Evolutionary conservation across 2,113 vertebrate genomes (phyloP).

Genomic region (Cardinalis cardinalis): DNA sequence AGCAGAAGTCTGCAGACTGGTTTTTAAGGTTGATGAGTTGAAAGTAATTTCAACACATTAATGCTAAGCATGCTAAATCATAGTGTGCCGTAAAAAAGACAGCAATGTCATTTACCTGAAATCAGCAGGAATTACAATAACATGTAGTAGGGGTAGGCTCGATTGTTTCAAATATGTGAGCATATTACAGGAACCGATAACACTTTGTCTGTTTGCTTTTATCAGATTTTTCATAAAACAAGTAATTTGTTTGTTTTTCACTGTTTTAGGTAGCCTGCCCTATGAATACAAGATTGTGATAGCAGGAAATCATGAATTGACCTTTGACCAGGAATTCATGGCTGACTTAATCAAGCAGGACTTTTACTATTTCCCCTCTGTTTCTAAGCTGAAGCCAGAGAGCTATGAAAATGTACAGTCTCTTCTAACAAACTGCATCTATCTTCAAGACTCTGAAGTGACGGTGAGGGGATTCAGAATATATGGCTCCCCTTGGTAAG

Average conservation of each 20-base stretch:
- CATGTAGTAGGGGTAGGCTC: neutral
- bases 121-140: neutral
- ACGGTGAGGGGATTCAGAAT: constrained; percentile 90
- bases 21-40: constrained; percentile 57
- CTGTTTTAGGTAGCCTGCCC: constrained; percentile 85
- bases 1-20: constrained; percentile 43
- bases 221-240: neutral
- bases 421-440: constrained; percentile 96
- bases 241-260: constrained; percentile 48
- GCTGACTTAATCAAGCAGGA: constrained; percentile 98
- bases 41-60: constrained; percentile 40
- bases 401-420: constrained; percentile 96
- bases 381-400: constrained; percentile 95
- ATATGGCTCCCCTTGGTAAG: constrained; percentile 96
- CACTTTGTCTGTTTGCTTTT: neutral
- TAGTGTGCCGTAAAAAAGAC: neutral
- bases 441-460: constrained; percentile 96
- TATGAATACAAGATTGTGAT: constrained; percentile 97
- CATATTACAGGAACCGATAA: neutral
- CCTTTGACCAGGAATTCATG: constrained; percentile 98
- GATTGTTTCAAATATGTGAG: neutral
- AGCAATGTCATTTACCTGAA: neutral
- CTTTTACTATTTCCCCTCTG: constrained; percentile 97
- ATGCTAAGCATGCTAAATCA: constrained; percentile 24
- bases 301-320: constrained; percentile 95